phyloP scores from a whole-genome alignment of 1,140 invertebrate species.

The Leptinotarsa defecta region DNA sequence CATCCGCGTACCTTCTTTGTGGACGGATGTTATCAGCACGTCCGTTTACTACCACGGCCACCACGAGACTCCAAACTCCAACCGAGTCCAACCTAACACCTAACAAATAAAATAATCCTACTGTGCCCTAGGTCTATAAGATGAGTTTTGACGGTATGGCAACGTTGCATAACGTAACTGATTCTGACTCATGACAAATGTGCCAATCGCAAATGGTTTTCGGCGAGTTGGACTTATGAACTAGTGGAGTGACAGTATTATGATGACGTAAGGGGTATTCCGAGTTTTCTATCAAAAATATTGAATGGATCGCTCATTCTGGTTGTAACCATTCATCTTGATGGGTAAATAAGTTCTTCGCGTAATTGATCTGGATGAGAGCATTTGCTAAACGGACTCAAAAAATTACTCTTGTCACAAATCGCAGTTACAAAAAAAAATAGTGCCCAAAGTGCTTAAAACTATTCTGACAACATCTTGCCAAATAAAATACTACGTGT shows the following conservation, averaged over 20 bases:
- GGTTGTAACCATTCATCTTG: background rate
- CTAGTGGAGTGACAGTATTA: constrained; percentile 3
- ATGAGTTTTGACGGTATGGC: too few relatives aligned
- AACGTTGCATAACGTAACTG: too few relatives aligned
- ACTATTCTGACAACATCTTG: background rate
- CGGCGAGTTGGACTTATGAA: background rate
- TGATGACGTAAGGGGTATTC: constrained; percentile 3
- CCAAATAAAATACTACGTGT: constrained; percentile 19
- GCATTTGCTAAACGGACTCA: background rate
- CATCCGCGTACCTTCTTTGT: too few relatives aligned
- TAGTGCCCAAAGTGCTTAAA: background rate
- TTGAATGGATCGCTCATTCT: background rate
- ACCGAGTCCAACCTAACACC: too few relatives aligned
- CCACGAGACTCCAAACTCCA: too few relatives aligned
- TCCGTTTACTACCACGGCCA: too few relatives aligned
- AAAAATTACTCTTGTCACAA: background rate
- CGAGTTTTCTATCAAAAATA: background rate
- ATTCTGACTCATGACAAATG: too few relatives aligned
- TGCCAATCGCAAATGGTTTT: background rate
- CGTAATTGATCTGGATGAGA: background rate
- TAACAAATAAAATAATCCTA: too few relatives aligned
- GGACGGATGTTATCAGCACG: too few relatives aligned
- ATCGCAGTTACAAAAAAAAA: background rate
- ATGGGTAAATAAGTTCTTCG: background rate
- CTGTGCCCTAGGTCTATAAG: too few relatives aligned